A percentile compares a stretch with the other conserved stretches of the same genome.
Conservation (phyloP, 2,797 vertebrate genomes). For the Chelonia mydas region DNA sequence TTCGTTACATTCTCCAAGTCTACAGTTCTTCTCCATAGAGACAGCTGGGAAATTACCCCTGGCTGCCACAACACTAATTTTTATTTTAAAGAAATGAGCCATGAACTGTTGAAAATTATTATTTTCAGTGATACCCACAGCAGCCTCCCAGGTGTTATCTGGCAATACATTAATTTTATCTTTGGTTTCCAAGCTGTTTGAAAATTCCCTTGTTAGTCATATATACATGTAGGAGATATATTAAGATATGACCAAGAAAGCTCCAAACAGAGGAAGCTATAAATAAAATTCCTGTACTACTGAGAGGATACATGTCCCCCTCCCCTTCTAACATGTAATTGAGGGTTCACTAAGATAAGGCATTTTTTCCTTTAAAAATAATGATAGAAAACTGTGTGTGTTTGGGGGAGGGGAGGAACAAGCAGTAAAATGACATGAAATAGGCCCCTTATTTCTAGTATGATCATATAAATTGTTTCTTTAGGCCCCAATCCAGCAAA, state of each 20-base stretch:
- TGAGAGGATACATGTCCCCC: neutral
- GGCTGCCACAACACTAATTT: slow-evolving; percentile 75
- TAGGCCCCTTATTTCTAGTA: neutral
- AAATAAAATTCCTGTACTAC: neutral
- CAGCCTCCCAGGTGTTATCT: slow-evolving; percentile 5
- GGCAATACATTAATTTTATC: slow-evolving; percentile 66
- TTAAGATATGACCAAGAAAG: neutral
- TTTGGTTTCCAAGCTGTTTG: slow-evolving; percentile 49
- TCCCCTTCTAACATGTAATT: neutral
- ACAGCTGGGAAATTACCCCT: slow-evolving; percentile 75
- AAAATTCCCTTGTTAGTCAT: slow-evolving; percentile 37
- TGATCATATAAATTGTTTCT: neutral
- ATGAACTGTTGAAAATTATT: slow-evolving; percentile 77
- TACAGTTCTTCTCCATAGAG: slow-evolving; percentile 61
- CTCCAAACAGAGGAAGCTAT: neutral
- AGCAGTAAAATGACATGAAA: neutral
- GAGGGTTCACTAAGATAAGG: neutral
- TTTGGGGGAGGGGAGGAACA: neutral
- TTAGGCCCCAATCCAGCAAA: neutral
- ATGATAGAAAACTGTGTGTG: neutral
- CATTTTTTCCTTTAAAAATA: neutral
- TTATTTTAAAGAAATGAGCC: slow-evolving; percentile 81
- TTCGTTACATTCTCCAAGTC: slow-evolving; percentile 54
- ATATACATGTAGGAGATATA: neutral
- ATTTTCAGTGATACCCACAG: slow-evolving; percentile 63